Base-by-base conservation (phyloP, 2,797 vertebrate genomes). In the Gastrophryne carolinensis region DNA sequence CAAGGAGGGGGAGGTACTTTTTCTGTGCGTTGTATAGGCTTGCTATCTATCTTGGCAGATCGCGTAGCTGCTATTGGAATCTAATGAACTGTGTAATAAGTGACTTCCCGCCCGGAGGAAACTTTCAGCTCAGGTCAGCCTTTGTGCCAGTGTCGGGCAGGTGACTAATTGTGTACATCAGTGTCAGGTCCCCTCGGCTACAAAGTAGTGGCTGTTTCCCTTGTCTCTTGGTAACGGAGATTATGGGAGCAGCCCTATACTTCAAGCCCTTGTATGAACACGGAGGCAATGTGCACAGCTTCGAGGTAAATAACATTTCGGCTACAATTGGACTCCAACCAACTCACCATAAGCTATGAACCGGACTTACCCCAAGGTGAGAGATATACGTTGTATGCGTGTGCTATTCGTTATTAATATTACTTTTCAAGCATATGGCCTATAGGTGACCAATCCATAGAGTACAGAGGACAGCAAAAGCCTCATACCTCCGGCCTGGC, bases 361-460 rank as follows among this genome's bases (percentile, higher is more conserved):
- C 80, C 87, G 75, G 82, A 81, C 84, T 80, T 82, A 86, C 24
- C 89, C 90, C 9, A 84, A 89, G 90, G 90, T 91, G 83, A 73
- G 71, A 70, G 21, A 34, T n/a, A n/a, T n/a, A n/a, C n/a, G n/a
- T n/a, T n/a, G n/a, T n/a, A n/a, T n/a, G n/a, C n/a, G n/a, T n/a
- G n/a, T n/a, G n/a, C n/a, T n/a, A n/a, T n/a, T n/a, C n/a, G n/a
- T n/a, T n/a, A n/a, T n/a, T n/a, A n/a, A n/a, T n/a, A n/a, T n/a
- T n/a, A n/a, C n/a, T n/a, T n/a, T n/a, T n/a, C n/a, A n/a, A n/a
- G n/a, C n/a, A n/a, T n/a, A n/a, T n/a, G n/a, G n/a, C n/a, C n/a
- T n/a, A n/a, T n/a, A n/a, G n/a, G n/a, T n/a, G n/a, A n/a, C n/a
- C n/a, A n/a, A n/a, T n/a, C n/a, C n/a, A n/a, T n/a, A n/a, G n/a